Percentiles rank a stretch among this genome's conserved stretches.
Evolutionary conservation across 2,888 invertebrate genomes (phyloP).

Genomic region (Pseudanteris insignis): DNA sequence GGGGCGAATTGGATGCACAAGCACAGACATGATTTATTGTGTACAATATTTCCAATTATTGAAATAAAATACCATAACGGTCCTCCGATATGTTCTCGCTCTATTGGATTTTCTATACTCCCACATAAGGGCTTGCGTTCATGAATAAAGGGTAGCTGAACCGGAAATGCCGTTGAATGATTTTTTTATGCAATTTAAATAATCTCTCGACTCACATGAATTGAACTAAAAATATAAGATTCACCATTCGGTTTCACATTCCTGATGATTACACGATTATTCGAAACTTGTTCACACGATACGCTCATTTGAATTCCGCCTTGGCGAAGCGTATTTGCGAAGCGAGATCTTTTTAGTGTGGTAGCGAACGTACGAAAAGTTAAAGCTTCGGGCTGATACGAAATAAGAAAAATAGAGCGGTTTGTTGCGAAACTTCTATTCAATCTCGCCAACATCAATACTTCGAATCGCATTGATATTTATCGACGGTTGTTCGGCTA

Average conservation of each 20-base stretch:
- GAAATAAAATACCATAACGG: constrained; percentile 37
- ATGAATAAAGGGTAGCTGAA: constrained; percentile 40
- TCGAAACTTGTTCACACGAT: no score
- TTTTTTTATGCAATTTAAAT: constrained; percentile 37
- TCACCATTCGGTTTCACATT: constrained; percentile 25
- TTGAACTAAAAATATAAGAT: constrained; percentile 23
- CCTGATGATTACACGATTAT: no score
- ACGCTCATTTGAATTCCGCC: no score
- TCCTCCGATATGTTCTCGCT: constrained; percentile 40
- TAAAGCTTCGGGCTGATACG: not conserved
- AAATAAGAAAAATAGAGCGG: not conserved
- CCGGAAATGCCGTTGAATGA: constrained; percentile 36
- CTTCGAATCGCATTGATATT: constrained; percentile 53
- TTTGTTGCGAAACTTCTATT: constrained; percentile 20
- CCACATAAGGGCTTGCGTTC: constrained; percentile 42
- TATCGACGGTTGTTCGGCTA: constrained; percentile 52
- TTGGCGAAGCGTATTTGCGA: no score
- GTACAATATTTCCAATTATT: constrained; percentile 34
- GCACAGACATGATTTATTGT: constrained; percentile 14
- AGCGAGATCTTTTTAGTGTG: no score
- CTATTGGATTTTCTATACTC: constrained; percentile 43
- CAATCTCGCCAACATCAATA: constrained; percentile 36
- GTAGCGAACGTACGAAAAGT: not conserved
- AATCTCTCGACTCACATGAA: constrained; percentile 34
- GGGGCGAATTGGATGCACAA: no score